These are phyloP conservation scores for Archips xylosteana DNA, from an alignment of 2,888 invertebrate genomes.

Conservation along the genomic window DNA sequence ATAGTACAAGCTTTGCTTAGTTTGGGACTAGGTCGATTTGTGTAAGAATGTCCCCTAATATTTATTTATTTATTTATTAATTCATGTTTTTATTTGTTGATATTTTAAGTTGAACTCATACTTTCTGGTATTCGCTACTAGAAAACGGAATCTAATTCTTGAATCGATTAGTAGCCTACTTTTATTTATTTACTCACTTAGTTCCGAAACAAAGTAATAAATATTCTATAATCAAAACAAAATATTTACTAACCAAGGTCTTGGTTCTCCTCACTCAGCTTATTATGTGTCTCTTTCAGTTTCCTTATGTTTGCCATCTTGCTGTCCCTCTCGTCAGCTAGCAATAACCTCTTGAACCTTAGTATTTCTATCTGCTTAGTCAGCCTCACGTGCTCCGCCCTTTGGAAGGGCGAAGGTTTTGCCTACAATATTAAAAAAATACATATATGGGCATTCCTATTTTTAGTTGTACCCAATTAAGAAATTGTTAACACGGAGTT, in stretches of 20 bases:
- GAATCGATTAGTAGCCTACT: no score
- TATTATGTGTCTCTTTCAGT: constrained; percentile 87
- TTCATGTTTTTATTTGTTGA: no score
- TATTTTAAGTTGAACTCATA: no score
- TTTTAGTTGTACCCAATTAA: no score
- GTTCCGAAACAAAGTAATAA: neutral
- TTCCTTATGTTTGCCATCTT: constrained; percentile 87
- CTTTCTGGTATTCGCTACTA: no score
- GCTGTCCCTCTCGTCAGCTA: constrained; percentile 89
- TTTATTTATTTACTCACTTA: neutral
- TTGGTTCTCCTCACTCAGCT: constrained; percentile 88
- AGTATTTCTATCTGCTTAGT: constrained; percentile 90
- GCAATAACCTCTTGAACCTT: constrained; percentile 88
- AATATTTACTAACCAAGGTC: constrained; percentile 84
- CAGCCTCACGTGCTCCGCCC: constrained; percentile 86
- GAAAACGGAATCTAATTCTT: no score
- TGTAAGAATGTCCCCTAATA: no score
- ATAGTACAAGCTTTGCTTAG: no score
- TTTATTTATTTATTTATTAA: no score
- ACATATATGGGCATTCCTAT: no score
- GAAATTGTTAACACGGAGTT: no score
- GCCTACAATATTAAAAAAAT: constrained; percentile 63
- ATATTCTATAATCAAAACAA: neutral
- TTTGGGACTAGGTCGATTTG: no score
- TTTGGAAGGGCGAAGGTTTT: constrained; percentile 87